phyloP scores from a whole-genome alignment of 2,797 vertebrate genomes.

The Hippoglossus hippoglossus region DNA sequence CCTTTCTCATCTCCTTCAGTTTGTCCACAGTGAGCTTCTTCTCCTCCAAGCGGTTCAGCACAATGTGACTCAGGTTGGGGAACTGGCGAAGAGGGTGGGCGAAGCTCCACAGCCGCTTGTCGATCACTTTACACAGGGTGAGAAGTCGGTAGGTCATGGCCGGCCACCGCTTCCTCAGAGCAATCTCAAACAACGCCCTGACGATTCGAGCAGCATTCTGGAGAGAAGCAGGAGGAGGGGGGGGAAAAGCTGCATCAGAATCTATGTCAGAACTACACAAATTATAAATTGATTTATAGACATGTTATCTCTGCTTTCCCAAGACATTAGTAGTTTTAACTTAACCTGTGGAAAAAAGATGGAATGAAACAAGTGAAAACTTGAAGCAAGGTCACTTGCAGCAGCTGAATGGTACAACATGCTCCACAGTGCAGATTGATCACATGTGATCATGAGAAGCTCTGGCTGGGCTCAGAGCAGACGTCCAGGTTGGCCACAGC shows the following conservation, averaged over 20 bases:
- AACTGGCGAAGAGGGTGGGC: constrained; percentile 96
- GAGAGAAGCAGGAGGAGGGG: constrained; percentile 10
- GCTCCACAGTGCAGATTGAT: constrained; percentile 29
- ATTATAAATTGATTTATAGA: not conserved
- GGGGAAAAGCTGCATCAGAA: not conserved
- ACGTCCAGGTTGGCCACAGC: constrained; percentile 40
- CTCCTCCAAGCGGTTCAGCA: constrained; percentile 92
- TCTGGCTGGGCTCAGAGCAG: constrained; percentile 23
- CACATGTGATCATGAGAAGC: constrained; percentile 34
- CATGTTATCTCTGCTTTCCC: not conserved
- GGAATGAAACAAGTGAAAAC: not conserved
- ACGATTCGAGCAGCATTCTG: constrained; percentile 98
- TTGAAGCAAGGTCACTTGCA: constrained; percentile 6
- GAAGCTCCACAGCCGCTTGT: constrained; percentile 96
- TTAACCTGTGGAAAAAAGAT: not conserved
- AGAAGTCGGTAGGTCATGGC: constrained; percentile 96
- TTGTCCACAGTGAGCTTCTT: constrained; percentile 95
- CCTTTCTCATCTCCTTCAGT: constrained; percentile 97
- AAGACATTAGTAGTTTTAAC: not conserved
- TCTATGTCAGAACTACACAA: not conserved
- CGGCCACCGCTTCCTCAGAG: constrained; percentile 96
- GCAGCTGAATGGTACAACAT: not conserved
- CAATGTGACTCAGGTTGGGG: constrained; percentile 85
- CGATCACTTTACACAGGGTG: constrained; percentile 96
- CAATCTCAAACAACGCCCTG: constrained; percentile 96